Base-by-base conservation (phyloP, 1,140 invertebrate species). In the Lamellibrachia luymesi region DNA sequence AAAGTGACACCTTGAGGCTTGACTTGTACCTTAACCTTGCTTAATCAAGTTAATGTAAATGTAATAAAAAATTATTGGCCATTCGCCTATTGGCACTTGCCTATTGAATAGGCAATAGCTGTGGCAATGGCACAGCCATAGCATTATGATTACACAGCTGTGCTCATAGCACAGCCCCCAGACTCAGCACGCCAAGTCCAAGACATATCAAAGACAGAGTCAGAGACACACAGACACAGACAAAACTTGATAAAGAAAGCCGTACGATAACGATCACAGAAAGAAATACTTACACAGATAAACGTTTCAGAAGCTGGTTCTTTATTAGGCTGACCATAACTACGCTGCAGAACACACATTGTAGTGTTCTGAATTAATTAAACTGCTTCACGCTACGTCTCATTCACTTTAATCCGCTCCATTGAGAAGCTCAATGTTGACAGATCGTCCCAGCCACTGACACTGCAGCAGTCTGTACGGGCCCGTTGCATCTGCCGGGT, bases 261-360 rank as follows among this genome's bases (percentile, higher is more conserved):
- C 13, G 25, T 56, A 56, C 38, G 17, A 56, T 80, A 17, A 4
- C 17, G 38, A 92, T 10, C 80, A 38, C 50, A 89, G 5, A 92
- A 25, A 80, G 64, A 49, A n/a, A 64, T 50, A 52, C 92, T 64
- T 80, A 92, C 92, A 89, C 90, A 38, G 92, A 92, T 89, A 92
- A 90, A 51, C 80, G 92, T 89, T 92, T 92, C 52, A 92, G 49
- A 27, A 92, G 51, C 92, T 92, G 92, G 25, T 92, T 51, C 92
- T 92, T 92, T 89, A 92, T 80, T 27, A 92, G 92, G 64, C 50
- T 90, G 90, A 64, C 90, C 92, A 92, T 92, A 89, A 6, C 64
- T 92, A 22, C 13, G 25, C 64, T 80, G 64, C 64, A 80, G 64
- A 80, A 80, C 64, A 80, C 64, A 80, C 64, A 80, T 80, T 80